Percentiles rank a stretch among this genome's conserved stretches.
These are phyloP conservation scores for Leptopilina boulardi DNA, from an alignment of 1,140 invertebrate genomes.

Conservation along the genomic window DNA sequence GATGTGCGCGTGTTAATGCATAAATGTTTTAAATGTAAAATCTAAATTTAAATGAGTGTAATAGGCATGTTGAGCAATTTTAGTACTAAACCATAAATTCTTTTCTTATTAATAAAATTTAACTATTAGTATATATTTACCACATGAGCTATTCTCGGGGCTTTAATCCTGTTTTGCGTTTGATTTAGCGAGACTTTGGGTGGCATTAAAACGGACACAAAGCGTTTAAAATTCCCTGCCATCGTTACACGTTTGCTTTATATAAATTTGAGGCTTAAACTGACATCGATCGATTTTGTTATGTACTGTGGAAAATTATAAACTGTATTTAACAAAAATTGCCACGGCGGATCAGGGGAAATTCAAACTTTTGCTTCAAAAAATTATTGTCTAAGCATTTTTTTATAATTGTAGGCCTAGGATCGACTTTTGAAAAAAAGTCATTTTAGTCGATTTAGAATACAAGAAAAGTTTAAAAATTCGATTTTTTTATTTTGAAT, in stretches of 20 bases:
- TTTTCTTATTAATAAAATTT: slow-evolving; percentile 24
- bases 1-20: neutral
- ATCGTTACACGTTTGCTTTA: slow-evolving; percentile 19
- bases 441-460: too few relatives aligned
- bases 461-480: too few relatives aligned
- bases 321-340: neutral
- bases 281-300: slow-evolving; percentile 3
- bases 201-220: slow-evolving; percentile 23
- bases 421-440: too few relatives aligned
- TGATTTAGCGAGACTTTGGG: slow-evolving; percentile 17
- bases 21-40: neutral
- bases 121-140: neutral
- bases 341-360: neutral
- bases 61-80: neutral
- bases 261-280: slow-evolving; percentile 20
- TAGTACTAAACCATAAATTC: slow-evolving; percentile 7
- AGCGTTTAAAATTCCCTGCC: slow-evolving; percentile 8
- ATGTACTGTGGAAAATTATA: neutral
- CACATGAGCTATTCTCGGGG: neutral
- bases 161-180: slow-evolving; percentile 18
- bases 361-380: neutral
- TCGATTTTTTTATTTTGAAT: too few relatives aligned
- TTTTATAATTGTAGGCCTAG: too few relatives aligned
- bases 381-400: too few relatives aligned
- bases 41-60: slow-evolving; percentile 17